A percentile compares a stretch with the other conserved stretches of the same genome.
Evolutionary conservation across 2,797 vertebrate species (phyloP).

Genomic region (Prionace glauca): DNA sequence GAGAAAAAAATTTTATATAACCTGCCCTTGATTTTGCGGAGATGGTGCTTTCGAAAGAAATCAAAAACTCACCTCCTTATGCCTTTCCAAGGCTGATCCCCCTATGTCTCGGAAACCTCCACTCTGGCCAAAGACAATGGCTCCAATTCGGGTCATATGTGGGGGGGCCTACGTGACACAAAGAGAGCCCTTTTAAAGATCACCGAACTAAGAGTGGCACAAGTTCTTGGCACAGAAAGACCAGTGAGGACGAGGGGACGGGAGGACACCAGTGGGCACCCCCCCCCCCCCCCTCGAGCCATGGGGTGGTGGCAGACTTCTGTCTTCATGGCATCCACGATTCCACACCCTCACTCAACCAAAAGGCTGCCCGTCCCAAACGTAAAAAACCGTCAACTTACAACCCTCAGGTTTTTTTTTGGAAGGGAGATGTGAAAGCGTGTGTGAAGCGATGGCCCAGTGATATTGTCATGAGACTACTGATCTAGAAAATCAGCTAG

Average conservation of each 20-base stretch:
- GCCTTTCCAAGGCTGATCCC: not conserved
- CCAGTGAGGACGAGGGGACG: not conserved
- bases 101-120: not conserved
- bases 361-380: too few relatives aligned
- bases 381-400: too few relatives aligned
- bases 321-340: not conserved
- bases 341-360: too few relatives aligned
- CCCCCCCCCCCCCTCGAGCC: too few relatives aligned
- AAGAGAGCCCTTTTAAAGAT: not conserved
- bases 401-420: too few relatives aligned
- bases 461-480: too few relatives aligned
- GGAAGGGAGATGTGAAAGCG: too few relatives aligned
- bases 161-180: not conserved
- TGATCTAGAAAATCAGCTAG: too few relatives aligned
- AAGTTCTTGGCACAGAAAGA: not conserved
- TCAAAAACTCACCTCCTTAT: not conserved
- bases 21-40: too few relatives aligned
- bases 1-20: too few relatives aligned
- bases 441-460: too few relatives aligned
- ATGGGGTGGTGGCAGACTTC: not conserved
- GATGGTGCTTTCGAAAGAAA: not conserved
- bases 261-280: not conserved
- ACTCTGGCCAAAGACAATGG: not conserved
- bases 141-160: not conserved
- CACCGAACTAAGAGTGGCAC: not conserved